Evolutionary conservation across 2,113 vertebrate species (phyloP).

Genomic region (Hemiprocne comata): DNA sequence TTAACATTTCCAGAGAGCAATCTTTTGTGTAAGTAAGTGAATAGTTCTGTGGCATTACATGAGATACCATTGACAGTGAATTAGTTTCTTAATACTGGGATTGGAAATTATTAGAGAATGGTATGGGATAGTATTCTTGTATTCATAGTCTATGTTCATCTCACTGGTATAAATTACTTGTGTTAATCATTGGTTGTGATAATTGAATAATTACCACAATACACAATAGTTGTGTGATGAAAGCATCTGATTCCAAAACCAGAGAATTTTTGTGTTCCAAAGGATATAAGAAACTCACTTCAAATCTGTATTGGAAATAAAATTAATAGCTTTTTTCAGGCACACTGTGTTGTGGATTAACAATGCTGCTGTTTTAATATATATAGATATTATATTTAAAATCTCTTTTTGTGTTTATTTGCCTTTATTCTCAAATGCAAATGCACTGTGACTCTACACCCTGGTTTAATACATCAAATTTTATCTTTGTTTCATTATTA

Average conservation of each 20-base stretch:
- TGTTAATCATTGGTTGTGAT: not conserved
- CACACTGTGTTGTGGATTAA: not conserved
- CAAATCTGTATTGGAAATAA: not conserved
- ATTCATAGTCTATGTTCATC: not conserved
- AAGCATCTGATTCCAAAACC: not conserved
- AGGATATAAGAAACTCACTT: not conserved
- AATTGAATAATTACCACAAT: not conserved
- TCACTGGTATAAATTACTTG: not conserved
- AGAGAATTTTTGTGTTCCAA: not conserved
- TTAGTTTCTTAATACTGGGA: not conserved
- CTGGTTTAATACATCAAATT: not conserved
- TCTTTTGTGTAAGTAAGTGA: not conserved
- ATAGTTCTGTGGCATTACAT: not conserved
- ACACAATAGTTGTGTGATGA: not conserved
- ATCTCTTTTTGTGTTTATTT: not conserved
- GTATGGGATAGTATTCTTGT: not conserved
- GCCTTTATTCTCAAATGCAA: not conserved
- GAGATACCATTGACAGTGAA: not conserved
- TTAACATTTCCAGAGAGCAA: not conserved
- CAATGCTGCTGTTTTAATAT: fast-evolving
- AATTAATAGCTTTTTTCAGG: not conserved
- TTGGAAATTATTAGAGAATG: not conserved
- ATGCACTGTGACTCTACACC: not conserved
- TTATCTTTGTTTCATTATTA: not conserved
- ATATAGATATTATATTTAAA: not conserved